phyloP scores from a whole-genome alignment of 2,113 vertebrate genomes.

The Pterocles orientalis region DNA sequence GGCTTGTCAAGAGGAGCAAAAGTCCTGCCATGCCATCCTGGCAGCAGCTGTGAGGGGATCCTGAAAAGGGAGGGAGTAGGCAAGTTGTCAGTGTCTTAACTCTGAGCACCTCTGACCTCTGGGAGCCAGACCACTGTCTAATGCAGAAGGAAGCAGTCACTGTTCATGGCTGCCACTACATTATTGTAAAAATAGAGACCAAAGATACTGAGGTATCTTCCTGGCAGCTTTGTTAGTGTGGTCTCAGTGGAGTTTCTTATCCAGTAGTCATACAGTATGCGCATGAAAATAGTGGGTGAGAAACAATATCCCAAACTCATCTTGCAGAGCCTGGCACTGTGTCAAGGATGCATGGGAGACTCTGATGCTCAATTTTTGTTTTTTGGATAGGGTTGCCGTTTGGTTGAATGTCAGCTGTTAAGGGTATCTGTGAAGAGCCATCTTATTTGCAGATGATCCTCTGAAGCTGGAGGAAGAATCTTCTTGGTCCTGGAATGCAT shows the following conservation, averaged over 20 bases:
- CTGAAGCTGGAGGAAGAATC: neutral
- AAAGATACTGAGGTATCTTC: neutral
- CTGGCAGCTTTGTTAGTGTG: neutral
- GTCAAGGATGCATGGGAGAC: neutral
- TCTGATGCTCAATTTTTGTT: neutral
- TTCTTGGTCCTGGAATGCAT: neutral
- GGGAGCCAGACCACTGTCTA: neutral
- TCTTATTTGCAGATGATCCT: neutral
- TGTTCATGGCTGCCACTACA: neutral
- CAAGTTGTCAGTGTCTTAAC: neutral
- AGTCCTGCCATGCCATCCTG: neutral
- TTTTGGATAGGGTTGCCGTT: neutral
- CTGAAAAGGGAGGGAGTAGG: neutral
- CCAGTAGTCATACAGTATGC: neutral
- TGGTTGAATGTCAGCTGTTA: neutral
- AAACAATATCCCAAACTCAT: neutral
- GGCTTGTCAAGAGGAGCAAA: neutral
- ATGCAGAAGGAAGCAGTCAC: neutral
- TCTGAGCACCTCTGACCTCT: neutral
- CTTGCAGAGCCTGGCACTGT: neutral
- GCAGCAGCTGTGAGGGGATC: accelerated
- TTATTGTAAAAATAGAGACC: neutral
- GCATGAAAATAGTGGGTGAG: neutral
- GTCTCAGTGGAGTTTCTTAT: neutral
- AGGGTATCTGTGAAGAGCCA: neutral